phyloP scores from a whole-genome alignment of 1,140 invertebrate species.

The Bombus huntii region DNA sequence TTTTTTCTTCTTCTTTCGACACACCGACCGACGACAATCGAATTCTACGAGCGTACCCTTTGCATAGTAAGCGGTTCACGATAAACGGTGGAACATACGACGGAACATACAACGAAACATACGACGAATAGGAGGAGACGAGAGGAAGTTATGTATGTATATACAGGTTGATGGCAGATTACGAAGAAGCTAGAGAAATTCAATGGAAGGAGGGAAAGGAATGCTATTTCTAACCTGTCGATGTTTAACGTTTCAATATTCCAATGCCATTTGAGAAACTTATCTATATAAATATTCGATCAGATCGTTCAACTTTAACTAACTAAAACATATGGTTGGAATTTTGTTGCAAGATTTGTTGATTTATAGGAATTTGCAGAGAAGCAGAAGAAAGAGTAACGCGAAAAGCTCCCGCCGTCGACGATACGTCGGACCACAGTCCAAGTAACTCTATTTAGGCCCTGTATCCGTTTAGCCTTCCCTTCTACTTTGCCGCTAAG shows the following conservation, averaged over 20 bases:
- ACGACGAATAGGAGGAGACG: not conserved
- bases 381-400: too few relatives aligned
- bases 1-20: not conserved
- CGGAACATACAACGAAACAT: not conserved
- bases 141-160: not conserved
- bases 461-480: slow-evolving; percentile 45
- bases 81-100: not conserved
- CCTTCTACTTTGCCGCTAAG: slow-evolving; percentile 47
- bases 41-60: slow-evolving; percentile 50
- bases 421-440: slow-evolving; percentile 5
- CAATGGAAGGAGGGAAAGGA: not conserved
- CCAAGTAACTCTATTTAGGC: slow-evolving; percentile 44
- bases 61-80: slow-evolving; percentile 39
- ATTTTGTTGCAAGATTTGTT: not conserved
- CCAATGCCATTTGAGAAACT: not conserved
- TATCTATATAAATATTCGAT: not conserved
- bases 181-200: slow-evolving; percentile 15
- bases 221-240: not conserved
- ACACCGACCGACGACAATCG: slow-evolving; percentile 32
- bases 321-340: not conserved
- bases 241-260: not conserved
- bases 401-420: not conserved
- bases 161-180: slow-evolving; percentile 41
- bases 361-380: not conserved
- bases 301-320: not conserved